Base-by-base conservation (phyloP, 2,113 vertebrate species). In the Lota lota region DNA sequence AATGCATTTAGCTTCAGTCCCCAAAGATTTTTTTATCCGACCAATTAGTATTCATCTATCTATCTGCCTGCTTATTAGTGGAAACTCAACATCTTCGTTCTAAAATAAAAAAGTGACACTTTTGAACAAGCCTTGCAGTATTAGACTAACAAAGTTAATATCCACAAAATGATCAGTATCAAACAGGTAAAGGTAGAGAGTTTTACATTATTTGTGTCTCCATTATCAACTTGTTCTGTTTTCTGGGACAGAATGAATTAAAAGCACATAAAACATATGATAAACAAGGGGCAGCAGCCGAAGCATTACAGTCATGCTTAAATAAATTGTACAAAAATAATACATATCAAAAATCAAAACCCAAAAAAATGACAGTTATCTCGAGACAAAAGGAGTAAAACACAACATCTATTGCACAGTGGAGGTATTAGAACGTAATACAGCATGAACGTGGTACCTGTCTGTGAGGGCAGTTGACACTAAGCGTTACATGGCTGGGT, bases 381-480 rank as follows among this genome's bases (percentile, higher is more conserved):
- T 66, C 58, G 76, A 22, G 63, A 75, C 69, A 83, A 54, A 77
- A 33, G 77, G 8, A 83, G 80, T 84, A 67, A 80, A 63, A 81
- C 83, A 84, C 71, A 78, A 69, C 65, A 83, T 79, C 86, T 89
- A 92, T 92, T 92, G 91, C 91, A 92, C 92, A 88, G 86, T 81
- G 78, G 81, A 86, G 78, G 76, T 76, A 85, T 74, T 66, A 66
- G 66, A 79, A 22, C 81, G 28, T 50, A 72, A 64, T 71, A 79
- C 71, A 87, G 78, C 73, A 82, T 72, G 64, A 79, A 61, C 70
- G 72, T 4, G n/a, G 66, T 62, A 64, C 50, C 12, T 2, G 56
- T 22, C n/a, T 74, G 63, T 40, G 67, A 19, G 57, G 61, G 71
- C 71, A 6, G 64, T 50, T 22, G 40, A 71, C 17, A 20, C n/a